Conservation (phyloP, 2,888 invertebrate species). For the Drosophila pseudotakahashii region DNA sequence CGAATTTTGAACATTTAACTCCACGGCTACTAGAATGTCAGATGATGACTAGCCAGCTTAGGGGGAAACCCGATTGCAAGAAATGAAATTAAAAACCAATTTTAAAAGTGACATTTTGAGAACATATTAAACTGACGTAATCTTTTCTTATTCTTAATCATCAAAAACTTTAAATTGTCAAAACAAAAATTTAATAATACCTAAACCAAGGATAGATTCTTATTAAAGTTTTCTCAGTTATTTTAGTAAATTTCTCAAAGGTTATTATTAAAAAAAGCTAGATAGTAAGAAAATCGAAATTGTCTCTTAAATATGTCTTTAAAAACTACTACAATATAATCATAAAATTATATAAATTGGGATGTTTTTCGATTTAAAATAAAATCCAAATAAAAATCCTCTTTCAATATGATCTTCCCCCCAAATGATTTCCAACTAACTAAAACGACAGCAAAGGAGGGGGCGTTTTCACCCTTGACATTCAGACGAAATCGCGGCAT, state of each 20-base stretch:
- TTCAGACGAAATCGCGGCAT: constrained; percentile 68
- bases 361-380: neutral
- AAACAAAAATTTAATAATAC: too few relatives aligned
- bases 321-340: neutral
- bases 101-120: neutral
- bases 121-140: too few relatives aligned
- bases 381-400: neutral
- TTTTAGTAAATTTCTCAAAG: too few relatives aligned
- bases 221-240: too few relatives aligned
- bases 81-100: neutral
- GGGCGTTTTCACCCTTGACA: constrained; percentile 69
- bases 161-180: too few relatives aligned
- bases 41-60: constrained; percentile 10
- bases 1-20: constrained; percentile 56
- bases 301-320: too few relatives aligned
- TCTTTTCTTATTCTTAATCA: too few relatives aligned
- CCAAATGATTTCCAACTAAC: constrained; percentile 9
- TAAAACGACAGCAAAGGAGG: constrained; percentile 23
- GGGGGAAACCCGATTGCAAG: constrained; percentile 4
- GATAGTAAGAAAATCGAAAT: too few relatives aligned
- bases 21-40: constrained; percentile 43
- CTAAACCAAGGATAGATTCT: too few relatives aligned
- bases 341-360: neutral
- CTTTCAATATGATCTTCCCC: constrained; percentile 1
- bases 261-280: too few relatives aligned